Evolutionary conservation across 2,888 invertebrate genomes (phyloP), one percentile per base, ranked within the genome.

Genomic region (Emmelina monodactyla): DNA sequence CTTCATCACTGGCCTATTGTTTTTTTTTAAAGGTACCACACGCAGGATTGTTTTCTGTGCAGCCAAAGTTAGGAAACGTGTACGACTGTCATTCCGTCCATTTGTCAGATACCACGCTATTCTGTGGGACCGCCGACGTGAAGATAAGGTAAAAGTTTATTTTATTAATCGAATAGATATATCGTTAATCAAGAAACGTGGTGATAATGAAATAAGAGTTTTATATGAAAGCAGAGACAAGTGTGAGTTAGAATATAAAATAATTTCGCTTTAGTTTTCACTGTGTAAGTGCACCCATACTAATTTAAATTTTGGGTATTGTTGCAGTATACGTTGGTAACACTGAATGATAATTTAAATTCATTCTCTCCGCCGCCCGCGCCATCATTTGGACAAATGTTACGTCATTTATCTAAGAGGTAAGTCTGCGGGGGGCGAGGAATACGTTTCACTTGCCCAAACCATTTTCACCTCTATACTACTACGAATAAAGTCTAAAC

Each of bases 301-400:
- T 55, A 49, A 50, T 51, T 56, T 58, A 60, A 65, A 25, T 13
- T 70, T 73, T 63, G 65, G 68, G 60, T 56, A 62, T 61, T 66
- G 57, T 62, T 62, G 62, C 60, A 69, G 62, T 60, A 58, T 69
- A 62, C 68, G 75, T 70, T 71, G 66, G 70, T 72, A 79, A 65
- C 72, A 78, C 78, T 76, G 80, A 78, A 81, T 80, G 81, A 81
- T 81, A 81, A 81, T 81, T 81, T 81, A 81, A 81, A 81, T 81
- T 81, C 81, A 81, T 81, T 81, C 79, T 80, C 81, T 81, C 66
- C 69, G 68, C 70, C 79, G 78, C 79, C 79, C 78, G 78, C 79
- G 79, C 81, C 81, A 81, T 81, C 81, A 81, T 81, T 80, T 76
- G 80, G 81, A 81, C 81, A 81, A 81, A 81, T 81, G 80, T 67